Base-by-base conservation (phyloP, 1,140 invertebrate species). In the Pristionchus pacificus region DNA sequence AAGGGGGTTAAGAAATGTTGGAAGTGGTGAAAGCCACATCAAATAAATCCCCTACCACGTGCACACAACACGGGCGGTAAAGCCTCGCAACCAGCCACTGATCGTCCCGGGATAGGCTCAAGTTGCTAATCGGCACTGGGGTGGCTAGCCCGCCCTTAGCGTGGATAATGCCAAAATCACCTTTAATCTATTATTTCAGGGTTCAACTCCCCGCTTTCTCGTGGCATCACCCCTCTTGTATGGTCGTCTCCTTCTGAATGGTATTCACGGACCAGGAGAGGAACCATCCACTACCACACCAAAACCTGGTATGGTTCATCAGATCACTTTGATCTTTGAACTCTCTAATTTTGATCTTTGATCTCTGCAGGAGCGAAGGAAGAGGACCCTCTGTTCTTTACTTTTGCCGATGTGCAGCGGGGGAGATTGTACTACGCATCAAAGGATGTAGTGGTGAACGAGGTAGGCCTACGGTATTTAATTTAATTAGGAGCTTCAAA, bases 331-430 rank as follows among this genome's bases (percentile, higher is more conserved):
- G 6, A 49, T 49, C 38, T 19, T 49, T 38, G 74, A 78, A 2
- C 69, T 80, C 38, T 81, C 82, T 68, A 55, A 78, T n/a, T 69
- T n/a, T n/a, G n/a, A n/a, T n/a, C n/a, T n/a, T n/a, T n/a, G n/a
- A n/a, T n/a, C n/a, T n/a, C n/a, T n/a, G n/a, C n/a, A n/a, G n/a
- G n/a, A n/a, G n/a, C 77, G 60, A 74, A 80, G 2, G 59, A 82
- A n/a, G 58, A 72, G 27, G 74, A 80, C n/a, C 65, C 72, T 14
- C 65, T 73, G 19, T 84, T 84, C 59, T 82, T 82, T 65, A 84
- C 80, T 2, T 76, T 75, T 61, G 60, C 76, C n/a, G 76, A 82
- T 60, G 74, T 82, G 25, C 71, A 63, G 30, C 33, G 62, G 24
- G 71, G 71, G 14, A 73, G 49, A 27, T 60, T 73, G 24, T 73